Percentiles rank a stretch among this genome's conserved stretches.
phyloP scores from a whole-genome alignment of 2,888 invertebrate genomes.

The Deroplatys truncata region DNA sequence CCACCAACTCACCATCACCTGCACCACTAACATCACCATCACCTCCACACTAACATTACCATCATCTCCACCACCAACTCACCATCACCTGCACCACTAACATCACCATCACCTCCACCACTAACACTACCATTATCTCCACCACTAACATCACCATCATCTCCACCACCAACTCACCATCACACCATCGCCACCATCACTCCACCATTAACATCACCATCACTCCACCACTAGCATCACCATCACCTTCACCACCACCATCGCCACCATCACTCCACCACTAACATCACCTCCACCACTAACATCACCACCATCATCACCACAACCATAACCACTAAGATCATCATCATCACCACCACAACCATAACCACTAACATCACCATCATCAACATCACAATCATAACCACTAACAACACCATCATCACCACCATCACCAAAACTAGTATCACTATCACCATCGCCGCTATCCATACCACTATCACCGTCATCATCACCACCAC shows the following conservation, averaged over 20 bases:
- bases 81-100: not conserved
- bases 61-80: not conserved
- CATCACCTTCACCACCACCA: not conserved
- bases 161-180: not conserved
- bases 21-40: not conserved
- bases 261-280: not conserved
- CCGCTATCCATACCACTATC: not conserved
- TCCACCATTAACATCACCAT: not conserved
- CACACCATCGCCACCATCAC: not conserved
- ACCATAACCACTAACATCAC: not conserved
- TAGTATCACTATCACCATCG: not conserved
- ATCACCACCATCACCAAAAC: not conserved
- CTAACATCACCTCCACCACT: not conserved
- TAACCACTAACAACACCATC: not conserved
- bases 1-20: too few species aligned
- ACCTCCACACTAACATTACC: not conserved
- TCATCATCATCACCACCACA: not conserved
- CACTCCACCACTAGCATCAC: not conserved
- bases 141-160: not conserved
- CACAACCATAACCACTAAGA: not conserved
- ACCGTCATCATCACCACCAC: not conserved
- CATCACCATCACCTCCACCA: not conserved
- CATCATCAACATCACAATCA: not conserved
- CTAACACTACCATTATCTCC: not conserved
- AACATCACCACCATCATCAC: not conserved